Conservation (phyloP, 2,797 vertebrate species). For the Sciaenops ocellatus region DNA sequence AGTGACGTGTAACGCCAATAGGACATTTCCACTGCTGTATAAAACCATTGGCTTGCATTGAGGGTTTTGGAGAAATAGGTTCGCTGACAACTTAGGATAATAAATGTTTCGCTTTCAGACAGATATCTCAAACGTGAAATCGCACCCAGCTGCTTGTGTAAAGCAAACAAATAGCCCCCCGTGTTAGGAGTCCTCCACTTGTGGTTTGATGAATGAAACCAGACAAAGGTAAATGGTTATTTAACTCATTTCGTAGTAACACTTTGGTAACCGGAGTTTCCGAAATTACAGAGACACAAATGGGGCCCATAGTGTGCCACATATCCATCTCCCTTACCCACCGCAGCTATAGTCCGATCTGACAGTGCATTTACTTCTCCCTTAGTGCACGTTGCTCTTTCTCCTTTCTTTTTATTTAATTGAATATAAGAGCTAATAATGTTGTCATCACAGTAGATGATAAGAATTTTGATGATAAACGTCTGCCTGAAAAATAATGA, state of each 20-base stretch:
- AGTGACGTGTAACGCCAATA: constrained; percentile 80
- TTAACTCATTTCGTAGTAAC: constrained; percentile 94
- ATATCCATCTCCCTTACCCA: constrained; percentile 80
- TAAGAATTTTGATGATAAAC: constrained; percentile 28
- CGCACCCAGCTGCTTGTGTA: constrained; percentile 97
- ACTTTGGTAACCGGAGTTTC: constrained; percentile 88
- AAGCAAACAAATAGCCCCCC: constrained; percentile 97
- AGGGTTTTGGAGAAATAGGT: constrained; percentile 87
- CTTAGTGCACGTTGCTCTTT: constrained; percentile 23
- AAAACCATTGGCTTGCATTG: constrained; percentile 74
- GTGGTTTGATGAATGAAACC: constrained; percentile 95
- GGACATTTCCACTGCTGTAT: constrained; percentile 73
- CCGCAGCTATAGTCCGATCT: constrained; percentile 62
- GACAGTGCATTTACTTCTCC: constrained; percentile 55
- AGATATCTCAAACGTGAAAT: constrained; percentile 98
- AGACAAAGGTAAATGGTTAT: constrained; percentile 97
- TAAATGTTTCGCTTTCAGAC: constrained; percentile 97
- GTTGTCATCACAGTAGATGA: constrained; percentile 31
- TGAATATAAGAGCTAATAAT: constrained; percentile 30
- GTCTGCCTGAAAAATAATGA: constrained; percentile 21
- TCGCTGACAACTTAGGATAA: constrained; percentile 94
- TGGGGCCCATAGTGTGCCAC: constrained; percentile 76
- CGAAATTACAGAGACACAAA: constrained; percentile 81
- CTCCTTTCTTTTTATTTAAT: constrained; percentile 36
- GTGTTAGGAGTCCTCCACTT: constrained; percentile 91